Conservation (phyloP, 2,797 vertebrate species). For the Neomorphus geoffroyi region DNA sequence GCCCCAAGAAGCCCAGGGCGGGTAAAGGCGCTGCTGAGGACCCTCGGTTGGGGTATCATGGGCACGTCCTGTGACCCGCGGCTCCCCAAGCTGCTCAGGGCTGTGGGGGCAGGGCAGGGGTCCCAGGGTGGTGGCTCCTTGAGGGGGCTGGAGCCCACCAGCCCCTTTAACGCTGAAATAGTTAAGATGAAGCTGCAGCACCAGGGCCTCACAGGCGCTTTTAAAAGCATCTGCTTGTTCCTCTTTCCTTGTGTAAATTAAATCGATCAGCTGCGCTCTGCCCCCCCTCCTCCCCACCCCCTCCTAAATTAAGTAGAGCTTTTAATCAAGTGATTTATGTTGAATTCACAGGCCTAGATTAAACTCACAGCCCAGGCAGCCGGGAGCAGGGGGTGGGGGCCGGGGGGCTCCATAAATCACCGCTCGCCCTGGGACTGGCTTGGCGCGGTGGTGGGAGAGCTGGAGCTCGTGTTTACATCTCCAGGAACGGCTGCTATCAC, state of each 20-base stretch:
- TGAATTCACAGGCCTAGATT: slow-evolving; percentile 16
- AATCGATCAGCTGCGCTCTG: slow-evolving; percentile 42
- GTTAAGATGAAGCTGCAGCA: background rate
- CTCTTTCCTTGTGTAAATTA: slow-evolving; percentile 44
- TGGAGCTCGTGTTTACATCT: slow-evolving; percentile 73
- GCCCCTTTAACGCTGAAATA: background rate
- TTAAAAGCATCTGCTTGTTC: slow-evolving; percentile 20
- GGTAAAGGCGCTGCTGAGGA: background rate
- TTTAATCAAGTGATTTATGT: slow-evolving; percentile 71
- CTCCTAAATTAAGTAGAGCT: slow-evolving; percentile 54
- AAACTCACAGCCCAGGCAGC: background rate
- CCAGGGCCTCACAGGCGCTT: background rate
- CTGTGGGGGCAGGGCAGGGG: accelerated
- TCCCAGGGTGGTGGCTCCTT: background rate
- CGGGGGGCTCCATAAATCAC: slow-evolving; percentile 39
- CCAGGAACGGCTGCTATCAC: slow-evolving; percentile 48
- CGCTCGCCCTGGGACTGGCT: slow-evolving; percentile 57
- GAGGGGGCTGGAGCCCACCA: background rate
- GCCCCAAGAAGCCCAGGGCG: background rate
- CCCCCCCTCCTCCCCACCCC: too few relatives aligned
- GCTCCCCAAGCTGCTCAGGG: accelerated
- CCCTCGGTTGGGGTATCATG: accelerated
- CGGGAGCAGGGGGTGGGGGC: background rate
- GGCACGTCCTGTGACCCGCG: accelerated
- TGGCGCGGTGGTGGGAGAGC: slow-evolving; percentile 19